These are phyloP conservation scores for Lutjanus erythropterus DNA, from an alignment of 2,113 vertebrate genomes.

Conservation along the genomic window DNA sequence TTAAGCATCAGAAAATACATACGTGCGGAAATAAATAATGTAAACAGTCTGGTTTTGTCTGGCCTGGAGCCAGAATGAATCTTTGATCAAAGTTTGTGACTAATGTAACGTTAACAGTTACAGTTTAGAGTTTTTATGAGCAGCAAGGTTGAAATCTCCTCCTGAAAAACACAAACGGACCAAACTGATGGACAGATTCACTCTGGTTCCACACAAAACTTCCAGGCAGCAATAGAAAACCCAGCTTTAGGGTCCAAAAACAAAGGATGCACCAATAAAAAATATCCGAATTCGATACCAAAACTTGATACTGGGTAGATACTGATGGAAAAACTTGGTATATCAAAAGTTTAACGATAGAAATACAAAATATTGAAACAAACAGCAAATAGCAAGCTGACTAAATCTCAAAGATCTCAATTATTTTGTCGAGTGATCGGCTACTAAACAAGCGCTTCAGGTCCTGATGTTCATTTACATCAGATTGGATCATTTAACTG, in stretches of 20 bases:
- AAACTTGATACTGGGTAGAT: neutral
- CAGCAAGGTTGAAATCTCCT: neutral
- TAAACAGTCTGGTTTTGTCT: slow-evolving; percentile 33
- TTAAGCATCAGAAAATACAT: slow-evolving; percentile 23
- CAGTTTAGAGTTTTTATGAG: neutral
- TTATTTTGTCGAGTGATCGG: slow-evolving; percentile 2
- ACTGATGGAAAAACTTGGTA: neutral
- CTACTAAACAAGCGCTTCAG: neutral
- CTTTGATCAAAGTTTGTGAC: neutral
- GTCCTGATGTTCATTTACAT: neutral
- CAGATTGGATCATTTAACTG: neutral
- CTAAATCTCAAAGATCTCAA: neutral
- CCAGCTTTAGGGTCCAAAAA: neutral
- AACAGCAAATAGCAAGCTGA: slow-evolving; percentile 9
- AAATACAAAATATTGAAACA: slow-evolving; percentile 29
- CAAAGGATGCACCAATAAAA: slow-evolving; percentile 24
- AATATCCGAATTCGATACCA: slow-evolving; percentile 6
- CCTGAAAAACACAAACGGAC: neutral
- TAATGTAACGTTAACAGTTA: neutral
- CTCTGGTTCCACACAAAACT: slow-evolving; percentile 4
- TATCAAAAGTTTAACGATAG: slow-evolving; percentile 48
- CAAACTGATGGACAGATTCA: neutral
- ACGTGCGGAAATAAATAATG: slow-evolving; percentile 36
- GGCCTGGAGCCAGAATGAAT: slow-evolving; percentile 11
- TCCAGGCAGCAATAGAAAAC: slow-evolving; percentile 8